Conservation (phyloP, 2,797 vertebrate species). For the Nothura maculosa region DNA sequence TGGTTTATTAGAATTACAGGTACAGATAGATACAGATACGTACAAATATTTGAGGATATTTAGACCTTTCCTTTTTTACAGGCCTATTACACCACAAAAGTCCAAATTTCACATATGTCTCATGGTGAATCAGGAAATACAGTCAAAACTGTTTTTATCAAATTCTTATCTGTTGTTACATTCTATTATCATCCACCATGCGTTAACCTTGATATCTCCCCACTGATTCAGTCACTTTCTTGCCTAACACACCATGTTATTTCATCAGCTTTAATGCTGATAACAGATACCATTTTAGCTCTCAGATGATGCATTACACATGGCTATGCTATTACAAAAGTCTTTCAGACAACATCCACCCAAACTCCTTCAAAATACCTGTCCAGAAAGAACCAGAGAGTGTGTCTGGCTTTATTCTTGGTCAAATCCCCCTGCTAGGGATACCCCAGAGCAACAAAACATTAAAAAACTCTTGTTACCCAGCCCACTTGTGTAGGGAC, state of each 20-base stretch:
- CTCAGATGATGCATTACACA: not conserved
- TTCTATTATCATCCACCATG: not conserved
- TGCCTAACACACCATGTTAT: not conserved
- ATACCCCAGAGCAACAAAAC: not conserved
- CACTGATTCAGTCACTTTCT: not conserved
- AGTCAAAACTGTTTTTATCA: not conserved
- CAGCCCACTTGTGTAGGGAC: not conserved
- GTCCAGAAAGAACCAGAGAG: not conserved
- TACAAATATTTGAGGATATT: not conserved
- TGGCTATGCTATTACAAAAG: not conserved
- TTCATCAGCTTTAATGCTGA: not conserved
- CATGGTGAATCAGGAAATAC: not conserved
- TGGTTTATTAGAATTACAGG: not conserved
- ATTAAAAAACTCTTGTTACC: not conserved
- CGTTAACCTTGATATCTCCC: not conserved
- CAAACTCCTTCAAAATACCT: not conserved
- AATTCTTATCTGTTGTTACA: not conserved
- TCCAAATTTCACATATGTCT: not conserved
- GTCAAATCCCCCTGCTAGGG: not conserved
- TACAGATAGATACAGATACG: not conserved
- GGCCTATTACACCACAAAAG: not conserved
- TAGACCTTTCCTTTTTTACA: not conserved
- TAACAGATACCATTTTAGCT: not conserved
- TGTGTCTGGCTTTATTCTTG: not conserved
- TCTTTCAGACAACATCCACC: not conserved